Base-by-base conservation (phyloP, 2,797 vertebrate species). In the Rhinoraja longicauda region DNA sequence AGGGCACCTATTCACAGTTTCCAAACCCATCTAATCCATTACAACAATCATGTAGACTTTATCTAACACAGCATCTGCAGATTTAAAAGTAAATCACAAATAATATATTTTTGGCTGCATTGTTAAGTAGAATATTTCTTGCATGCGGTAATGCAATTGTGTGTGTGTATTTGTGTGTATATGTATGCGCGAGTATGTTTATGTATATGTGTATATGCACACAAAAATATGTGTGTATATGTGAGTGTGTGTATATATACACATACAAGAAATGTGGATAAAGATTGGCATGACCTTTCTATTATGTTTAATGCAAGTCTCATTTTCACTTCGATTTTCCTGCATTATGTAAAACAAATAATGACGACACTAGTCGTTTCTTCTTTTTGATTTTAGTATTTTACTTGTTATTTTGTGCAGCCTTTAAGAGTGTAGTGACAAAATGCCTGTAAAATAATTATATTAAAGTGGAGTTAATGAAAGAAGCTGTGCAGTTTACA, bases 401-500 rank as follows among this genome's bases (percentile, higher is more conserved):
- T 86, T 77, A 77, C 76, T 88, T 15, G 13, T 86, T 5, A 15
- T 86, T 73, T 92, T 75, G 13, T 5, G 13, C 13, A 75, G 24
- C 70, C 2, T 29, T 53, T 4, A 45, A 92, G 0, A 15, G 67
- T 92, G 26, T 45, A 45, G 70, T 92, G 90, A 92, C 39, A 36
- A 19, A 53, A 7, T n/a, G 21, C 70, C 92, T 24, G 12, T 92
- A 29, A 19, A 91, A 53, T 88, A 36, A 21, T 88, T 36, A 64
- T 17, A 21, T 7, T 64, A 88, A 26, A 88, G 15, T 67, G 59
- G 17, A 67, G 29, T 26, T n/a, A 86, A n/a, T 93, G 94, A 76
- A 90, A 94, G 92, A 93, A 93, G 32, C 73, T 94, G 67, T 94
- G 88, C 86, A 76, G 88, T 94, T n/a, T 93, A 78, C 93, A 78